Conservation (phyloP, 2,888 invertebrate genomes). For the Cybosia mesomella region DNA sequence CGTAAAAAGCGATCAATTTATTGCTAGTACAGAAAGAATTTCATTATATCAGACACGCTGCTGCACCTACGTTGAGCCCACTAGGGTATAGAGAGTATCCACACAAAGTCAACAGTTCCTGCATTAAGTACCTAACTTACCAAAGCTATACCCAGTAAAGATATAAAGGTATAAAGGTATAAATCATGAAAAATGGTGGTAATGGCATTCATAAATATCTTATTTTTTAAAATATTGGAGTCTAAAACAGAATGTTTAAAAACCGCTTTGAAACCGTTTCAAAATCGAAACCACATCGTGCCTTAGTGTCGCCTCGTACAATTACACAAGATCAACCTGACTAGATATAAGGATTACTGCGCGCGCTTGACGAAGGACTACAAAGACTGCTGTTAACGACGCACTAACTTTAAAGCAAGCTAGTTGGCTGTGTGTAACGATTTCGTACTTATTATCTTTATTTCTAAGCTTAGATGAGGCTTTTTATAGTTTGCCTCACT, state of each 20-base stretch:
- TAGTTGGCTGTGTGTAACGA: conserved; percentile 26
- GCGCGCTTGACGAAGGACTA: conserved; percentile 17
- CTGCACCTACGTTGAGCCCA: too few species aligned
- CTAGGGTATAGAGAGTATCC: too few species aligned
- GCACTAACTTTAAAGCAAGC: conserved; percentile 30
- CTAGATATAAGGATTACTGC: conserved; percentile 51
- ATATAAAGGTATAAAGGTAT: too few species aligned
- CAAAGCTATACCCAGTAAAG: too few species aligned
- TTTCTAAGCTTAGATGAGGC: conserved; percentile 15
- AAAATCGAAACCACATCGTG: conserved; percentile 39
- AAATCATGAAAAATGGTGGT: too few species aligned
- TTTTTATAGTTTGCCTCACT: conserved; percentile 11
- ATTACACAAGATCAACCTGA: conserved; percentile 62
- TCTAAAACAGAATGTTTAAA: background rate
- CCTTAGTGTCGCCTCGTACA: conserved; percentile 30
- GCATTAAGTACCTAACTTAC: too few species aligned
- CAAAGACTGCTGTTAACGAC: conserved; percentile 29
- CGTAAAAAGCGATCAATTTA: too few species aligned
- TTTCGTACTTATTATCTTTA: conserved; percentile 27
- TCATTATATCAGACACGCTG: too few species aligned
- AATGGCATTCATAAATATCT: too few species aligned
- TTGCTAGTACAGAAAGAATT: too few species aligned
- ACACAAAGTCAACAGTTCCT: too few species aligned
- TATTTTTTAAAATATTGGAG: background rate
- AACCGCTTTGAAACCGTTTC: conserved; percentile 9